Base-by-base conservation (phyloP, 2,113 vertebrate species). In the Melozone crissalis region DNA sequence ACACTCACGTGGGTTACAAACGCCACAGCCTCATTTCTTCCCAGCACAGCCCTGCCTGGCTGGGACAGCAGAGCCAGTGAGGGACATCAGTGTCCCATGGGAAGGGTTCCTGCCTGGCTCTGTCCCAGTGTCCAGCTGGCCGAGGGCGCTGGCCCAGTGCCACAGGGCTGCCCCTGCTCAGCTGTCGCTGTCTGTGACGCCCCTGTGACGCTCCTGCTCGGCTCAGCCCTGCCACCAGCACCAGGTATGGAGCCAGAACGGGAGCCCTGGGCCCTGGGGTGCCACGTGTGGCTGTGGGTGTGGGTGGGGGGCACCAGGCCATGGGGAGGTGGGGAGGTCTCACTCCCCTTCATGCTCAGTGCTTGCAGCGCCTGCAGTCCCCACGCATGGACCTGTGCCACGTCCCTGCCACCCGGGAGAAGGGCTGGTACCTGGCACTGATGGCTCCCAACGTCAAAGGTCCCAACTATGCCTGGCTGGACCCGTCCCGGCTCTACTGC, bases 401-500 rank as follows among this genome's bases (percentile, higher is more conserved):
- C 2, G 46, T 92, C 84, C 97, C 98, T 9, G 41, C 75, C n/a
- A 30, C 93, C 46, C 95, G 77, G 31, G 94, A 78, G 52, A 97
- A 94, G 91, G 98, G 98, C 88, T 99, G 99, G 99, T 99, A 99
- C 88, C 94, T 99, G 85, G 96, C 97, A 13, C 97, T 99, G 47
- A 99, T 99, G 98, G 98, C 98, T 28, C 98, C 98, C 78, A 99
- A 99, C 47, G 91, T 96, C 86, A 99, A 98, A 84, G 99, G 99
- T 54, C 97, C 98, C 54, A 87, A 43, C 13, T 99, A 98, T 20
- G 98, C 98, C 62, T 99, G 99, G 99, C 96, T 99, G 87, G 99
- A 99, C 95, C 99, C 98, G 2, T 99, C 99, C 57, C 98, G 98
- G 87, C 97, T 99, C 66, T 99, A 99, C 95, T 99, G 98, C 92